Conservation (phyloP, 2,888 invertebrate genomes). For the Calliopum simillimum region DNA sequence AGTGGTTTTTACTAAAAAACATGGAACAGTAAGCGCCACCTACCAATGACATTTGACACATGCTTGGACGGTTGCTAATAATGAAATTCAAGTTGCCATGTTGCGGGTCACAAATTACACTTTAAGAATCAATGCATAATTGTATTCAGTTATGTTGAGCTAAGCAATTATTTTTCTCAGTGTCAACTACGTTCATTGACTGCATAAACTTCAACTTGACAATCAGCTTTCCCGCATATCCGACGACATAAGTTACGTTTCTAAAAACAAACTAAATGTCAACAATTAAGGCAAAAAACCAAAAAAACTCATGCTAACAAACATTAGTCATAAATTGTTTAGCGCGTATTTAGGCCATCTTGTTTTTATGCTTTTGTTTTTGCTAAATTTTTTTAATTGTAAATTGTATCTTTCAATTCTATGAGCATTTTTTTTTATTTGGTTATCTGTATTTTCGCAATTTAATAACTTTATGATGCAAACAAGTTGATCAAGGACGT, state of each 20-base stretch:
- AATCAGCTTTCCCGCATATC: background rate
- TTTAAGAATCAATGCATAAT: too few relatives aligned
- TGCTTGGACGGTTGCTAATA: too few relatives aligned
- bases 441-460: background rate
- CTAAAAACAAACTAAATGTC: background rate
- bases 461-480: constrained; percentile 4
- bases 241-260: background rate
- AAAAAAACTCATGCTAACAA: background rate
- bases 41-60: too few relatives aligned
- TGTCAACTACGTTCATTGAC: constrained; percentile 36
- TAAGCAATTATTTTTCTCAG: constrained; percentile 10
- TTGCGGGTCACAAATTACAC: too few relatives aligned
- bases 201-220: constrained; percentile 36
- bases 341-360: constrained; percentile 16
- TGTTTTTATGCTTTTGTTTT: background rate
- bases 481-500: constrained; percentile 9
- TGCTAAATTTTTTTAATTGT: background rate
- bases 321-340: background rate
- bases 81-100: too few relatives aligned
- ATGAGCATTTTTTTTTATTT: background rate
- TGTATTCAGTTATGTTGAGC: too few relatives aligned
- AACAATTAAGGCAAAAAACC: background rate
- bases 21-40: too few relatives aligned
- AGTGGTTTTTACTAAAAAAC: too few relatives aligned
- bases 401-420: background rate